Evolutionary conservation across 2,113 vertebrate species (phyloP), one percentile per base, ranked within the genome.

Genomic region (Lamprotornis superbus): DNA sequence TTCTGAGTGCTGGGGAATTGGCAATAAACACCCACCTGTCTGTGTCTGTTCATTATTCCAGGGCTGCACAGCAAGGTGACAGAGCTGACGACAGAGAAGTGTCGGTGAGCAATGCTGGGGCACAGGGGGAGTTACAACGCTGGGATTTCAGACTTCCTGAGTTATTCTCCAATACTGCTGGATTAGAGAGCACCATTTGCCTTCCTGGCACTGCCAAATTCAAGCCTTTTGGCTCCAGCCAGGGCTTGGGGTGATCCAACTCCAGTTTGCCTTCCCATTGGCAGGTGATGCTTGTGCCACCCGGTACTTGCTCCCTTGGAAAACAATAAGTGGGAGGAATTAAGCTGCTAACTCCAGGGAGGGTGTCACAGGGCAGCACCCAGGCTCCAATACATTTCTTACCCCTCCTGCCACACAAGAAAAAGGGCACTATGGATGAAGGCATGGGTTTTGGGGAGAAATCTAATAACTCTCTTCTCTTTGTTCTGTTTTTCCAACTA

Each of bases 31-130:
- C 73, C 49, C 67, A 15, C 2, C 9, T 39, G 18, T 67, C 35
- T 2, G 1, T 19, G 42, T 83, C 68, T 92, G 53, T 25, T 56
- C 20, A 12, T 35, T 27, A 24, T 55, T 74, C 20, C 94, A 99
- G 99, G 98, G 9, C 98, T 99, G 98, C 99, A 99, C 77, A 97
- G 97, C 86, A 99, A 99, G 81, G 98, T 99, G 68, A 93, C 98
- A 4, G 99, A 99, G 89, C 96, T 99, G 95, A 99, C 98, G 56
- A 98, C 98, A 1, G 99, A 99, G 97, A 98, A 99, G 81, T 98
- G 98, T 92, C 98, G 99, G 99, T 99, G 95, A 99, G 99, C 97
- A 3, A 40, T 5, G 16, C 63, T 4, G 27, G 82, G 83, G 23
- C 2, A 0, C 8, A 9, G 23, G 35, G 35, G 53, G 0, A 6